Conservation (phyloP, 2,113 vertebrate species). For the Typhlomys cinereus region DNA sequence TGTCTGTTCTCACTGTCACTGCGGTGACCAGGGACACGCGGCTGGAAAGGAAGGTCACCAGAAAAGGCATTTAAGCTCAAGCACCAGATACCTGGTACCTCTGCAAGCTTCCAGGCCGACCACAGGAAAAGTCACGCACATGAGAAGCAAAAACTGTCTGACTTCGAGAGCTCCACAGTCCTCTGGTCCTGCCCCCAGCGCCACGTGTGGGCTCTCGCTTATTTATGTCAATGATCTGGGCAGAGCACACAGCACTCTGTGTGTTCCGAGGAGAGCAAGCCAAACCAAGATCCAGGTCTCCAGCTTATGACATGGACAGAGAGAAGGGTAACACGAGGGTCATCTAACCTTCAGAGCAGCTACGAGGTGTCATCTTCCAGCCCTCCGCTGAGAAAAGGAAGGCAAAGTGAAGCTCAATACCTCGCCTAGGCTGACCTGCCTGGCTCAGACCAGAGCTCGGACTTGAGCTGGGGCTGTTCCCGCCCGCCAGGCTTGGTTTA, state of each 20-base stretch:
- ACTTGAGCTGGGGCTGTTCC: accelerated
- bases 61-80: neutral
- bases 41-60: slow-evolving; percentile 79
- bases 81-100: neutral
- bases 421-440: too few relatives aligned
- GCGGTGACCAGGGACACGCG: slow-evolving; percentile 72
- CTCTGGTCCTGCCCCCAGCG: neutral
- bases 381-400: neutral
- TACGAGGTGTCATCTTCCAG: neutral
- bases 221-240: neutral
- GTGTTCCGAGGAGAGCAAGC: neutral
- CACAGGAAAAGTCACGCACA: neutral
- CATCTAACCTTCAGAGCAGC: neutral
- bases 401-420: neutral
- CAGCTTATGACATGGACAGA: neutral
- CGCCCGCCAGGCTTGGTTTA: neutral
- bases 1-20: slow-evolving; percentile 74
- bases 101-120: neutral
- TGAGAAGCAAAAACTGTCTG: neutral
- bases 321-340: neutral
- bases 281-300: neutral
- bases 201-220: too few relatives aligned
- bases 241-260: accelerated
- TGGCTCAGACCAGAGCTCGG: neutral
- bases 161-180: neutral